Evolutionary conservation across 2,888 invertebrate genomes (phyloP).

Genomic region (Andrena hattorfiana): DNA sequence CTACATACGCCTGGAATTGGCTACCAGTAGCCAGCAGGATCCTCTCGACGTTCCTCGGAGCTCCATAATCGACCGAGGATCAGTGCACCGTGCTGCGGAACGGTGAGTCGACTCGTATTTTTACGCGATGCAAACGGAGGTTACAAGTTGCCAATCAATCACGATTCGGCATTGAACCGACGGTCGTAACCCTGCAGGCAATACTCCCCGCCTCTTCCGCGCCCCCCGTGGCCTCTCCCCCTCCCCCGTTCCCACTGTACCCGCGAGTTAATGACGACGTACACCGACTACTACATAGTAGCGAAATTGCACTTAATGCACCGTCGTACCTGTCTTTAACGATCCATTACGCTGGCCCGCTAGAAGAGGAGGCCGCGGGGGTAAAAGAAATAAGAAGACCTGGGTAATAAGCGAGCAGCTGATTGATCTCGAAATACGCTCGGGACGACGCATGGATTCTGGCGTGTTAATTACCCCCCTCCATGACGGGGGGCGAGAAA

Average conservation of each 20-base stretch:
- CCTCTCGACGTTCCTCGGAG: too few relatives aligned
- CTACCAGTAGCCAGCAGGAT: too few relatives aligned
- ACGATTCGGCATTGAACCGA: slow-evolving; percentile 81
- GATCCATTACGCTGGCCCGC: slow-evolving; percentile 61
- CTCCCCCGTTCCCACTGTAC: background rate
- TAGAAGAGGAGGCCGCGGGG: slow-evolving; percentile 23
- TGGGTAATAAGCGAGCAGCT: slow-evolving; percentile 58
- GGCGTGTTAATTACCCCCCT: slow-evolving; percentile 55
- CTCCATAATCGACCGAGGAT: background rate
- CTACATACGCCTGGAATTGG: background rate
- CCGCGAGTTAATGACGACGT: slow-evolving; percentile 50
- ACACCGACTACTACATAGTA: slow-evolving; percentile 56
- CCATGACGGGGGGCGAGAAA: background rate
- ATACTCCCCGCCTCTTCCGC: slow-evolving; percentile 21
- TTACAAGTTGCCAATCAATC: slow-evolving; percentile 83
- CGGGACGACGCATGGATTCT: slow-evolving; percentile 46
- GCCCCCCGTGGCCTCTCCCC: background rate
- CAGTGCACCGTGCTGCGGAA: background rate
- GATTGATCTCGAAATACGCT: slow-evolving; percentile 61
- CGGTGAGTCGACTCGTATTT: background rate
- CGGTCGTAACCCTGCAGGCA: slow-evolving; percentile 70
- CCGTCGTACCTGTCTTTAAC: slow-evolving; percentile 64
- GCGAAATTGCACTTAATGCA: slow-evolving; percentile 63
- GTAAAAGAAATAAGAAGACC: slow-evolving; percentile 2
- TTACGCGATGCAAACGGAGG: slow-evolving; percentile 79